Conservation (phyloP, 2,888 invertebrate species). For the Brenthis ino region DNA sequence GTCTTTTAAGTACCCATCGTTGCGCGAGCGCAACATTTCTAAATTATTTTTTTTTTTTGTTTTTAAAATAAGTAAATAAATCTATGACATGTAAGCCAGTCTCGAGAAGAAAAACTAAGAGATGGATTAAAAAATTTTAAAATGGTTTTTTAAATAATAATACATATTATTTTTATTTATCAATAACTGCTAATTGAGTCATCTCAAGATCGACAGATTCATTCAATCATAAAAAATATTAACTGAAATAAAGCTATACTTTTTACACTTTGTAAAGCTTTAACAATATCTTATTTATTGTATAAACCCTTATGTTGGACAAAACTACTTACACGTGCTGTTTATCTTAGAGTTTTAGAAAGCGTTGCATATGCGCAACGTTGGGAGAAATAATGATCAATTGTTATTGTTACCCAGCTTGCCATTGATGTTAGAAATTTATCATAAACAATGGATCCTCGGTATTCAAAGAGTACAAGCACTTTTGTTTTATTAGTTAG, state of each 20-base stretch:
- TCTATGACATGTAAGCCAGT: not conserved
- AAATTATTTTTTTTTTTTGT: conserved; percentile 1
- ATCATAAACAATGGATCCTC: conserved; percentile 23
- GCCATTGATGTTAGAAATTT: conserved; percentile 23
- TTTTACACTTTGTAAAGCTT: conserved; percentile 3
- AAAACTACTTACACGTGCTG: conserved; percentile 5
- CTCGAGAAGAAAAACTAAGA: not conserved
- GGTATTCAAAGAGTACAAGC: conserved; percentile 13
- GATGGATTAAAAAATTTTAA: not conserved
- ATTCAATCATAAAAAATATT: not conserved
- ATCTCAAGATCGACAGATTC: not conserved
- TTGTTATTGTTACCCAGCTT: conserved; percentile 20
- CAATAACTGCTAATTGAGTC: not conserved
- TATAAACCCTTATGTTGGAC: conserved; percentile 12
- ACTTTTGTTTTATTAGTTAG: conserved; percentile 16
- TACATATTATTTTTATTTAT: not conserved
- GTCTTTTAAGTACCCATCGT: too few relatives aligned
- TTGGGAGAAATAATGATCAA: conserved; percentile 14
- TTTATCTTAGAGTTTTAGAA: conserved; percentile 7
- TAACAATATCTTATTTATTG: conserved; percentile 9
- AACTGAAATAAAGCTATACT: conserved; percentile 8
- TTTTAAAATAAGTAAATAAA: not conserved
- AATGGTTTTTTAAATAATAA: not conserved
- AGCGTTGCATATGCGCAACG: conserved; percentile 13
- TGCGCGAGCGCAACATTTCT: too few relatives aligned